These are phyloP conservation scores for Scartelaos histophorus DNA, from an alignment of 2,113 vertebrate genomes.

Conservation along the genomic window DNA sequence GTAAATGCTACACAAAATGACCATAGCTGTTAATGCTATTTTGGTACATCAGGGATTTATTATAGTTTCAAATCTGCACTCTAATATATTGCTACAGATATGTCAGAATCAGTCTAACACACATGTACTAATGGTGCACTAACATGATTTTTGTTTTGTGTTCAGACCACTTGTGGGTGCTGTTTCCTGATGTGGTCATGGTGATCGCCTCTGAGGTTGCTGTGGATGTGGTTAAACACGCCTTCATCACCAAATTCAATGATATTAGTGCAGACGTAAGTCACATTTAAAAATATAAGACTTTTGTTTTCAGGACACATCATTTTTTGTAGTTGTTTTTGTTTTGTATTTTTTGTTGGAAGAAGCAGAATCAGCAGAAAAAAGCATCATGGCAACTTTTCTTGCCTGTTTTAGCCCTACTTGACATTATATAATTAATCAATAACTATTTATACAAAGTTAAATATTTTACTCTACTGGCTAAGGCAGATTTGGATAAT, in stretches of 20 bases:
- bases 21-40: too few species aligned
- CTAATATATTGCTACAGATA: too few species aligned
- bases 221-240: conserved; percentile 96
- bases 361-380: too few species aligned
- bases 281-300: neutral
- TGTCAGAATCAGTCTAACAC: neutral
- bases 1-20: conserved; percentile 64
- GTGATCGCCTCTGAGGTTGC: conserved; percentile 93
- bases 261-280: conserved; percentile 98
- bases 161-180: conserved; percentile 96
- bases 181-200: conserved; percentile 97
- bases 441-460: too few species aligned
- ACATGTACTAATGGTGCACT: neutral
- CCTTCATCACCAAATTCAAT: conserved; percentile 99
- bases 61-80: too few species aligned
- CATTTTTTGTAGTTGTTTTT: too few species aligned
- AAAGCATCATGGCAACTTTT: too few species aligned
- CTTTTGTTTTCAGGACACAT: neutral
- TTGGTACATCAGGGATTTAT: too few species aligned
- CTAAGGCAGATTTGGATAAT: too few species aligned
- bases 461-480: too few species aligned
- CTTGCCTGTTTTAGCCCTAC: too few species aligned
- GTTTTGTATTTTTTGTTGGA: too few species aligned
- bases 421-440: neutral
- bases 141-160: conserved; percentile 19